A percentile compares a stretch with the other conserved stretches of the same genome.
Evolutionary conservation across 2,797 vertebrate species (phyloP).

Genomic region (Acropternis orthonyx): DNA sequence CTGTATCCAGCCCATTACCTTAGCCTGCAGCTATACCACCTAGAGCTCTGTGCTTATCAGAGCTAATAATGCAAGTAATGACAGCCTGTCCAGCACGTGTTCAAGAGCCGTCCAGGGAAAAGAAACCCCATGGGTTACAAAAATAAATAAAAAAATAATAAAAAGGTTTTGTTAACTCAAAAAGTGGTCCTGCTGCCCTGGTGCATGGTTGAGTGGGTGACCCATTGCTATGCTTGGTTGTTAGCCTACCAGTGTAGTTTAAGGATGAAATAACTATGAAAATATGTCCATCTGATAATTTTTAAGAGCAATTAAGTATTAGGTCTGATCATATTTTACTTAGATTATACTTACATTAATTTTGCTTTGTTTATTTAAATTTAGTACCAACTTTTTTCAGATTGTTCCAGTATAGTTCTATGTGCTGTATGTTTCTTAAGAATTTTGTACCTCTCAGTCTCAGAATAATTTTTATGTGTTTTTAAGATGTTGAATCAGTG

Average conservation of each 20-base stretch:
- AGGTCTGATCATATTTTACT: not conserved
- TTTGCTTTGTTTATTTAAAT: not conserved
- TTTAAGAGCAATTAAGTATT: not conserved
- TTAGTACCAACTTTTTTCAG: not conserved
- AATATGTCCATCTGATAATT: not conserved
- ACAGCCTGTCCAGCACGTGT: slow-evolving; percentile 56
- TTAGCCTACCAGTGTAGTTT: not conserved
- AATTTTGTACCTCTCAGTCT: not conserved
- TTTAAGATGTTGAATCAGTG: not conserved
- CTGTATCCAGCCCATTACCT: slow-evolving; percentile 32
- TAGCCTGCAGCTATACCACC: slow-evolving; percentile 63
- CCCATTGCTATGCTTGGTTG: not conserved
- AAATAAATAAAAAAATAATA: not conserved
- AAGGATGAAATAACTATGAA: not conserved
- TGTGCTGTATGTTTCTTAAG: not conserved
- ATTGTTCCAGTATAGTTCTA: not conserved
- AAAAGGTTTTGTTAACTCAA: slow-evolving; percentile 43
- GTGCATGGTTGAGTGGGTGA: not conserved
- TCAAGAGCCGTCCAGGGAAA: not conserved
- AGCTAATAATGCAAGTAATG: slow-evolving; percentile 46
- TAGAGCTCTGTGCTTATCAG: slow-evolving; percentile 48
- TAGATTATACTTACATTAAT: not conserved
- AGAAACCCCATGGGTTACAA: slow-evolving; percentile 12
- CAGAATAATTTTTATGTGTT: not conserved
- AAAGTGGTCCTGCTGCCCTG: not conserved